Evolutionary conservation across 2,797 vertebrate species (phyloP).

Genomic region (Danio jaintianensis): DNA sequence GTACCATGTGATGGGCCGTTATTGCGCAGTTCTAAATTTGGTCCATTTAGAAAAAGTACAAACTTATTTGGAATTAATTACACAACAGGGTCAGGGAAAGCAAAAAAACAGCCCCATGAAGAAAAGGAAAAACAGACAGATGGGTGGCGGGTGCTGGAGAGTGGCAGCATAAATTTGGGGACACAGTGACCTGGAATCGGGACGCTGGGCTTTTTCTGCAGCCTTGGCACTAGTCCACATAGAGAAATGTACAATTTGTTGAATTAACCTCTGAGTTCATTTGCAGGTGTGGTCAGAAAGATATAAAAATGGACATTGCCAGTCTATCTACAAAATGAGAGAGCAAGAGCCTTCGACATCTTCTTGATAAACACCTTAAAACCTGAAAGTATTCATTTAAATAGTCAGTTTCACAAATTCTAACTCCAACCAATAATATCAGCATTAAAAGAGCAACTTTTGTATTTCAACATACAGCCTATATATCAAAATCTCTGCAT

Average conservation of each 20-base stretch:
- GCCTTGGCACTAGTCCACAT: slow-evolving; percentile 54
- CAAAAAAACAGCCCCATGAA: slow-evolving; percentile 39
- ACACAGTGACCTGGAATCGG: slow-evolving; percentile 50
- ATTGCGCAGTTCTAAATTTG: slow-evolving; percentile 39
- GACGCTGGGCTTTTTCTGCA: slow-evolving; percentile 51
- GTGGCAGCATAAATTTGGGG: slow-evolving; percentile 46
- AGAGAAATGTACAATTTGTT: slow-evolving; percentile 58
- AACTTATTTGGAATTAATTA: not conserved
- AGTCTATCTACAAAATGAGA: slow-evolving; percentile 43
- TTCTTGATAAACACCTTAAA: slow-evolving; percentile 27
- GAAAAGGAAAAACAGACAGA: slow-evolving; percentile 25
- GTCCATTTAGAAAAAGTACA: slow-evolving; percentile 23
- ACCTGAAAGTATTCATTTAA: slow-evolving; percentile 53
- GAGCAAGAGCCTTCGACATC: slow-evolving; percentile 34
- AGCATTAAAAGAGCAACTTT: slow-evolving; percentile 24
- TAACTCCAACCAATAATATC: not conserved
- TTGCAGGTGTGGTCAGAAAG: slow-evolving; percentile 53
- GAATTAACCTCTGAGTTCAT: slow-evolving; percentile 48
- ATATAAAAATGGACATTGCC: slow-evolving; percentile 4
- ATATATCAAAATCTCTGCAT: not conserved
- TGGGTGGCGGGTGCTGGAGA: slow-evolving; percentile 15
- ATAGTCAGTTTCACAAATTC: slow-evolving; percentile 8
- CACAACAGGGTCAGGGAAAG: slow-evolving; percentile 16
- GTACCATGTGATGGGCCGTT: slow-evolving; percentile 30
- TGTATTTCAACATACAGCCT: not conserved